A percentile compares a stretch with the other conserved stretches of the same genome.
Evolutionary conservation across 1,140 invertebrate species (phyloP).

Genomic region (Alviniconcha marisindica): DNA sequence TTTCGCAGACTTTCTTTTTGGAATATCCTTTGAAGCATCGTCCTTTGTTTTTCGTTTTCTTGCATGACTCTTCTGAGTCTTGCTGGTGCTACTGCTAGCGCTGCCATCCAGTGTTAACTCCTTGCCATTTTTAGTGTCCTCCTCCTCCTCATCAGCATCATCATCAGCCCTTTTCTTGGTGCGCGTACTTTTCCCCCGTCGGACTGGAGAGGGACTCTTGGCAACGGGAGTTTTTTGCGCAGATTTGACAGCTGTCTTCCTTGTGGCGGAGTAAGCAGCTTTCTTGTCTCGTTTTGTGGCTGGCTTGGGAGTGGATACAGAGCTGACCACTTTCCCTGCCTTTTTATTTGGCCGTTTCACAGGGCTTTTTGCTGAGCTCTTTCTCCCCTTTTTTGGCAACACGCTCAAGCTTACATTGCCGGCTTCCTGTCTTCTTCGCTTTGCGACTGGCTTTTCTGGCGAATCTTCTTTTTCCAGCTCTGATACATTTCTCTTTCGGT

Average conservation of each 20-base stretch:
- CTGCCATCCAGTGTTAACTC: too few relatives aligned
- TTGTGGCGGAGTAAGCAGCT: not conserved
- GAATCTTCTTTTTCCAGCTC: conserved; percentile 24
- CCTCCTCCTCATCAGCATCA: not conserved
- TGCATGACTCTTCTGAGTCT: not conserved
- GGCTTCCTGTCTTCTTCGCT: not conserved
- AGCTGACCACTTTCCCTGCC: not conserved
- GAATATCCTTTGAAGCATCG: not conserved
- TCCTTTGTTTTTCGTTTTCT: not conserved
- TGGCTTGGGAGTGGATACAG: not conserved
- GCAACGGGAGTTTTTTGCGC: not conserved
- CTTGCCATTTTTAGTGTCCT: not conserved
- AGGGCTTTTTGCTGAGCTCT: not conserved
- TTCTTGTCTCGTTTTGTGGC: not conserved
- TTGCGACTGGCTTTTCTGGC: conserved; percentile 7
- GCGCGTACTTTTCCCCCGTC: not conserved
- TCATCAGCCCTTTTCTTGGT: not conserved
- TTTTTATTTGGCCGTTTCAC: not conserved
- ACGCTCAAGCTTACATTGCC: not conserved
- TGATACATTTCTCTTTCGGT: conserved; percentile 2
- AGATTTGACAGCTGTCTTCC: not conserved
- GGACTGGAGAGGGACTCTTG: not conserved
- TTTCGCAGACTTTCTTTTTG: conserved; percentile 2
- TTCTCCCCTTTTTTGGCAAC: not conserved
- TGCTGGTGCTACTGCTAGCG: not conserved